Evolutionary conservation across 2,888 invertebrate genomes (phyloP).

Genomic region (Ochlodes sylvanus): DNA sequence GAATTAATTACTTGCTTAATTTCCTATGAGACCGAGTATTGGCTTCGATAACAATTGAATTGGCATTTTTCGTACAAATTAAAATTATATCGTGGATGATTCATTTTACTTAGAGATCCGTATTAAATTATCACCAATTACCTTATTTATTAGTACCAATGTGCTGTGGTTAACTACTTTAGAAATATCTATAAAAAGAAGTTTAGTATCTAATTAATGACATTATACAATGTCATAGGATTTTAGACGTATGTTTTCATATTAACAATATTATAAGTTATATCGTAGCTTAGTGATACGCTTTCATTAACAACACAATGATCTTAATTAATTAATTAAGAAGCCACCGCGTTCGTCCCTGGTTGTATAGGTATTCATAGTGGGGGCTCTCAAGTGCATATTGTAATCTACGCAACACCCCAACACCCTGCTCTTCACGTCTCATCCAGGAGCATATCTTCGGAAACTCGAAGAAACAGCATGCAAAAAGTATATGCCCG

Average conservation of each 20-base stretch:
- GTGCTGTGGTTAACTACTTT: no score
- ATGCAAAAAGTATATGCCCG: constrained; percentile 8
- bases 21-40: constrained; percentile 2
- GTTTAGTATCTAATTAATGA: no score
- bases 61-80: neutral
- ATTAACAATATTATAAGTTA: no score
- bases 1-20: constrained; percentile 32
- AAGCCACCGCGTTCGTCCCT: constrained; percentile 57
- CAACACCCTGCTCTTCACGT: constrained; percentile 73
- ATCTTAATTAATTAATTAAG: constrained; percentile 61
- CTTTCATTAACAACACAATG: constrained; percentile 18
- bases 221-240: no score
- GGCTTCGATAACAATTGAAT: constrained; percentile 11
- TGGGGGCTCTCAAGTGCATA: constrained; percentile 82
- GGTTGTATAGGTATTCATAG: constrained; percentile 74
- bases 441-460: constrained; percentile 74
- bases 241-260: no score
- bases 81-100: no score
- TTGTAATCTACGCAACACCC: constrained; percentile 77
- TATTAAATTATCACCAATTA: no score
- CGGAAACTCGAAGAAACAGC: constrained; percentile 35
- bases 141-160: no score
- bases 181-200: no score
- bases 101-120: no score
- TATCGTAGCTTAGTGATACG: no score